phyloP scores from a whole-genome alignment of 2,888 invertebrate genomes.

The Drosophila lacicola region DNA sequence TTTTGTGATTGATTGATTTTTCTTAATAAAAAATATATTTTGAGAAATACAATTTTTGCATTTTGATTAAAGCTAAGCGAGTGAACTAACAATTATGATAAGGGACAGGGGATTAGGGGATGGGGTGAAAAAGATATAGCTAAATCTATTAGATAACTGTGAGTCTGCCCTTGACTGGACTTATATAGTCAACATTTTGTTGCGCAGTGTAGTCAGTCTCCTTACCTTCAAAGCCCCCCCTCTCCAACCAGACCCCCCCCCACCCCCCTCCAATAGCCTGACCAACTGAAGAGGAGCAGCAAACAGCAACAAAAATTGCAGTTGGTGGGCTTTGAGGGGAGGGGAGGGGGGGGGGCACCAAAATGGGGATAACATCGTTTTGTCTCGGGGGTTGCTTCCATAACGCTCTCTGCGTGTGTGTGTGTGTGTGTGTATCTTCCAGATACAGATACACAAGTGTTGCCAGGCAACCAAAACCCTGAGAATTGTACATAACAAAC shows the following conservation, averaged over 20 bases:
- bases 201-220: constrained; percentile 8
- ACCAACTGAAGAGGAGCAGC: constrained; percentile 48
- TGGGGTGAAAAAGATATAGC: too few species aligned
- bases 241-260: not conserved
- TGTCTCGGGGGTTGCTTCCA: constrained; percentile 43
- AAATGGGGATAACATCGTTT: constrained; percentile 62
- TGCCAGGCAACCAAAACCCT: constrained; percentile 74
- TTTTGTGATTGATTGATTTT: too few species aligned
- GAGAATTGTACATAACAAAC: constrained; percentile 82
- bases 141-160: too few species aligned
- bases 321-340: not conserved
- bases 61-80: too few species aligned
- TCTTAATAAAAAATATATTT: too few species aligned
- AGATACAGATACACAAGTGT: constrained; percentile 70
- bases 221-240: not conserved
- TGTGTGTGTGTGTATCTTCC: constrained; percentile 51
- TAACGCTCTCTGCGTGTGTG: constrained; percentile 8
- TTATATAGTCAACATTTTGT: not conserved
- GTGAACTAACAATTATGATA: too few species aligned
- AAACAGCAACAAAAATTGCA: not conserved
- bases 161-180: too few species aligned
- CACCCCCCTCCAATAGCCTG: constrained; percentile 8
- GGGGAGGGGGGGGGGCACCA: constrained; percentile 12
- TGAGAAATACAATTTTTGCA: too few species aligned
- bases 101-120: too few species aligned